These are phyloP conservation scores for Salvelinus fontinalis DNA, from an alignment of 2,113 vertebrate species.

Conservation along the genomic window DNA sequence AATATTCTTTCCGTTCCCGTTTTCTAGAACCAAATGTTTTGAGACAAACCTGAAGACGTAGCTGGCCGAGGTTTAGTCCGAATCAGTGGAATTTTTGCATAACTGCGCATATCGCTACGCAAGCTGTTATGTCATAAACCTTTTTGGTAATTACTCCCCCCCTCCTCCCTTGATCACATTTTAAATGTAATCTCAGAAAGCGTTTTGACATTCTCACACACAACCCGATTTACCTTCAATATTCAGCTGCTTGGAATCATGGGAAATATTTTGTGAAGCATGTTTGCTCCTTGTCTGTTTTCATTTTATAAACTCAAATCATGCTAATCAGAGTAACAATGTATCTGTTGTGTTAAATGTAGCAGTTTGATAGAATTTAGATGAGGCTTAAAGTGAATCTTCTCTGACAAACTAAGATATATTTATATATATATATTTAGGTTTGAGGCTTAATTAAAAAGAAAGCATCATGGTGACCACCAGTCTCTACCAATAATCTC, in stretches of 20 bases:
- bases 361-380: neutral
- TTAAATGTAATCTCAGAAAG: slow-evolving; percentile 52
- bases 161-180: slow-evolving; percentile 32
- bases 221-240: neutral
- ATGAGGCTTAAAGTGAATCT: neutral
- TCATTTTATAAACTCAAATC: no score
- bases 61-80: neutral
- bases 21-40: neutral
- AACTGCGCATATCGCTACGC: slow-evolving; percentile 34
- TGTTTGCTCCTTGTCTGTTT: no score
- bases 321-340: no score
- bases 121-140: slow-evolving; percentile 62
- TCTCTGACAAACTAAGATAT: neutral
- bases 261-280: no score
- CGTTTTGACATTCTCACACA: slow-evolving; percentile 8
- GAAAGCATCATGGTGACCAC: neutral
- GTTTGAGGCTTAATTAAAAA: neutral
- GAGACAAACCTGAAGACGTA: neutral
- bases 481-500: neutral
- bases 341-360: neutral
- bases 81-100: slow-evolving; percentile 37
- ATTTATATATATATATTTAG: neutral
- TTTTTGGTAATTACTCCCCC: slow-evolving; percentile 58
- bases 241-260: no score
- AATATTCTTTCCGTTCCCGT: neutral